phyloP scores from a whole-genome alignment of 2,888 invertebrate genomes.

The Lumbricus terrestris region DNA sequence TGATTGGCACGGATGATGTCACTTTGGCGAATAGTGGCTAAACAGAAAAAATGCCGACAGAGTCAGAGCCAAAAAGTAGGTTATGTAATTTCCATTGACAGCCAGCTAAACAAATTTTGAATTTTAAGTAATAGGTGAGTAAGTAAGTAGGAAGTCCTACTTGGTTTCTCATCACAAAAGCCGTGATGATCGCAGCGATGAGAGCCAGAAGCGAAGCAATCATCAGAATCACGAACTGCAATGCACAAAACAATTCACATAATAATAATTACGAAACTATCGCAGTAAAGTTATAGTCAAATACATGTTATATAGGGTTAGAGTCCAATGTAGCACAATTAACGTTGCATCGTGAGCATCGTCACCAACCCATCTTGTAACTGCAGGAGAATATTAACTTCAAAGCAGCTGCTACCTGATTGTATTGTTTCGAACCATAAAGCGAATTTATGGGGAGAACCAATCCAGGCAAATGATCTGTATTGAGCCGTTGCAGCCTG shows the following conservation, averaged over 20 bases:
- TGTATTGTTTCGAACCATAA: too few relatives aligned
- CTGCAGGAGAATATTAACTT: neutral
- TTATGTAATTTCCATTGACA: neutral
- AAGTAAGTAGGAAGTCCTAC: neutral
- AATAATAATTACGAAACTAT: neutral
- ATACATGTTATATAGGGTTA: too few relatives aligned
- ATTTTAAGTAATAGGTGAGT: neutral
- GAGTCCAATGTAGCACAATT: neutral
- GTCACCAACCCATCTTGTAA: neutral
- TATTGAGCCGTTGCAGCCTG: too few relatives aligned
- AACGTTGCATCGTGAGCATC: neutral
- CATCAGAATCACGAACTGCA: conserved; percentile 26
- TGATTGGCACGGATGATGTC: too few relatives aligned
- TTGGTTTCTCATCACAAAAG: neutral
- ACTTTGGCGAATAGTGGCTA: neutral
- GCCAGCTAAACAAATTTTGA: too few relatives aligned
- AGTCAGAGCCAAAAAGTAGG: neutral
- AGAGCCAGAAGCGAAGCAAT: conserved; percentile 27
- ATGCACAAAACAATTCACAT: neutral
- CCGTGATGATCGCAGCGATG: conserved; percentile 26
- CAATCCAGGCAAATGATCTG: too few relatives aligned
- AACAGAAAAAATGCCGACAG: neutral
- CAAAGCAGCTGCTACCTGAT: too few relatives aligned
- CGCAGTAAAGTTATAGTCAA: neutral
- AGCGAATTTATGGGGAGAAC: too few relatives aligned